Base-by-base conservation (phyloP, 2,888 invertebrate species). In the Apamea anceps region DNA sequence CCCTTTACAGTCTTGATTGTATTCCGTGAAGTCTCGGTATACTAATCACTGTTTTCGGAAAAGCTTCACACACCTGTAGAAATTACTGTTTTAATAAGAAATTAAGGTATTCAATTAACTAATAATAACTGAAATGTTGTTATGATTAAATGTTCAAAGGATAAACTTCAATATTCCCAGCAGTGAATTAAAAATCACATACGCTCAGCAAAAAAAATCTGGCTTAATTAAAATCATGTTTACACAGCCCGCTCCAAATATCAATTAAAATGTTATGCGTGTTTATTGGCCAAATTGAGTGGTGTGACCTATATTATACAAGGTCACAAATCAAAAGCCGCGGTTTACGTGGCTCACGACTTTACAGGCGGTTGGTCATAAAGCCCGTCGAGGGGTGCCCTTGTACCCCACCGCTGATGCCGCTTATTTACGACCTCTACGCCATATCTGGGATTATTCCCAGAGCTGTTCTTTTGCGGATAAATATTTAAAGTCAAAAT, bases 361-460 rank as follows among this genome's bases (percentile, higher is more conserved):
- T 91, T 91, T 92, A 90, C 90, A 88, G 89, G 81, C 86, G 87
- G 89, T 85, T 87, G 82, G 85, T 87, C 91, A 90, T 92, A 93
- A 93, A 92, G 87, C 90, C 74, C 82, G 87, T 82, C 89, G 89
- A 92, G 90, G 90, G 91, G 74, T 63, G 62, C 74, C 85, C 90
- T 88, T 89, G 86, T 75, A 77, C 81, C 82, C 88, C 87, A 85
- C 84, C 86, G 89, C 89, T 92, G 91, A 91, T 91, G 89, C 85
- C 89, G 85, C 85, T 91, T 93, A 92, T 93, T 95, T 94, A 94
- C 93, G 93, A 92, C 90, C 91, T 88, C 90, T 90, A 91, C 91
- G 91, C 90, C 90, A 90, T 91, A 90, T 90, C 91, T 89, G 91
- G 89, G 90, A 92, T 91, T 91, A 91, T 85, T 87, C 76, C 75